Evolutionary conservation across 2,113 vertebrate genomes (phyloP), one percentile per base, ranked within the genome.

Genomic region (Conger conger): DNA sequence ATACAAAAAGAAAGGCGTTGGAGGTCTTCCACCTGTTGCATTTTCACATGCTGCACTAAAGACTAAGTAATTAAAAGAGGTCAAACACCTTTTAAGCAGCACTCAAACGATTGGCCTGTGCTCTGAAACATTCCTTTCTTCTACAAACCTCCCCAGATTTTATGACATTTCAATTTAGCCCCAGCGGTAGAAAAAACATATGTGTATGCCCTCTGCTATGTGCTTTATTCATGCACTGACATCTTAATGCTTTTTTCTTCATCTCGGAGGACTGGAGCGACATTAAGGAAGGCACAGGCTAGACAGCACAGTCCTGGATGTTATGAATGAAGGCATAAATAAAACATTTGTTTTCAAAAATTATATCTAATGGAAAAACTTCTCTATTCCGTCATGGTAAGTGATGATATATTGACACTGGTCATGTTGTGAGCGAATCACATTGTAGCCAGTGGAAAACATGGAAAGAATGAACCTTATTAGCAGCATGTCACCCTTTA

Each of bases 321-420:
- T 80, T 42, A 42, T 30, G 37, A 80, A 80, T 81, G 8, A 81
- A 54, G 50, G 18, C 80, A 54, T 81, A 81, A 81, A 81, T 81
- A 80, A 40, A 80, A 81, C 45, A 81, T 81, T 81, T 30, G 42
- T 80, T 81, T 81, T 63, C 20, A 30, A 36, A 81, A 33, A n/a
- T 78, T 7, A 88, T 82, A 89, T 87, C 86, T 92, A 93, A 91
- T 89, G 36, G 89, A 91, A 90, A 85, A 91, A 93, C 91, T 63
- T 91, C 23, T 84, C 76, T 83, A 91, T 30, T 92, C 84, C 92
- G 84, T 82, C 6, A 53, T 53, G 83, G 87, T 86, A 91, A 85
- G 84, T 4, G 87, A 90, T 91, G 90, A 91, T 83, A 89, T 63
- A 40, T 84, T 78, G 30, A 68, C 23, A 54, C 89, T 83, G 90